phyloP scores from a whole-genome alignment of 2,113 vertebrate species.

The Electrona antarctica region DNA sequence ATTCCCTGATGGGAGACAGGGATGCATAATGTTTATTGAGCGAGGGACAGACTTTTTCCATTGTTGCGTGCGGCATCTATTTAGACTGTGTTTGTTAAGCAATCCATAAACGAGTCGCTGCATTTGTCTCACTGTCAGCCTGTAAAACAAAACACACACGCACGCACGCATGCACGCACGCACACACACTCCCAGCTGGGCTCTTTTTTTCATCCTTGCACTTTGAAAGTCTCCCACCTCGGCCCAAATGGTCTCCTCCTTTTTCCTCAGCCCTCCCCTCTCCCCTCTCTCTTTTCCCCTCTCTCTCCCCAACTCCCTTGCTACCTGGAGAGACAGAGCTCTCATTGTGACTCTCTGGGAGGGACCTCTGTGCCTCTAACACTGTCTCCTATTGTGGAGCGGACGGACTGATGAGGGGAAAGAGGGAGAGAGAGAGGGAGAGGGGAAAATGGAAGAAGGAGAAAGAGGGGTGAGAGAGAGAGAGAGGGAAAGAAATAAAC shows the following conservation, averaged over 20 bases:
- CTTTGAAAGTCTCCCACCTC: slow-evolving; percentile 68
- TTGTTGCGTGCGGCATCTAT: slow-evolving; percentile 64
- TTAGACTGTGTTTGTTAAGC: slow-evolving; percentile 68
- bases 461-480: slow-evolving; percentile 8
- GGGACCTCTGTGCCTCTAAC: slow-evolving; percentile 53
- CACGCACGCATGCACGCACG: slow-evolving; percentile 40
- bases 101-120: slow-evolving; percentile 70
- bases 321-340: slow-evolving; percentile 76
- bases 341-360: slow-evolving; percentile 63
- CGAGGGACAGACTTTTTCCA: slow-evolving; percentile 66
- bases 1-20: slow-evolving; percentile 42
- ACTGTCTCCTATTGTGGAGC: slow-evolving; percentile 68
- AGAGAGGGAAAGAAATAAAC: neutral
- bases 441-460: slow-evolving; percentile 7
- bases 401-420: slow-evolving; percentile 9
- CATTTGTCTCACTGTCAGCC: slow-evolving; percentile 72
- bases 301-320: slow-evolving; percentile 15
- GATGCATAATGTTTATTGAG: slow-evolving; percentile 70
- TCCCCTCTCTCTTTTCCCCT: neutral
- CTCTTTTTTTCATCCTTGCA: slow-evolving; percentile 41
- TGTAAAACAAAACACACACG: slow-evolving; percentile 32
- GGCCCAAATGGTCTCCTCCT: slow-evolving; percentile 58
- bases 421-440: slow-evolving; percentile 16
- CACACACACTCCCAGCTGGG: slow-evolving; percentile 49
- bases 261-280: slow-evolving; percentile 32